Evolutionary conservation across 2,797 vertebrate genomes (phyloP).

Genomic region (Aselliscus stoliczkanus): DNA sequence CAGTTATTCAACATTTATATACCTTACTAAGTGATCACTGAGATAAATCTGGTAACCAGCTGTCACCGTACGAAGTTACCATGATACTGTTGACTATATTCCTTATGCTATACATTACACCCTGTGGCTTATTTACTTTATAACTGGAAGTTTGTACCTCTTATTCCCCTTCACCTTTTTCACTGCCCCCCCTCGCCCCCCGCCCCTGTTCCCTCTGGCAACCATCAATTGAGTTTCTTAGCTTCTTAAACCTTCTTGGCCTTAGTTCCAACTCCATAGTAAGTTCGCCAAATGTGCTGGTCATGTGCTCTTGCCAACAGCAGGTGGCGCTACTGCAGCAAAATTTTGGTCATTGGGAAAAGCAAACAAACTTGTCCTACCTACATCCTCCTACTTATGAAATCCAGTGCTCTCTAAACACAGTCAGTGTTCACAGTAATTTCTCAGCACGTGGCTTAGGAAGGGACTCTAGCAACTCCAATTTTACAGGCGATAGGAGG

Average conservation of each 20-base stretch:
- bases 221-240: not conserved
- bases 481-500: not conserved
- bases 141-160: not conserved
- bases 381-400: not conserved
- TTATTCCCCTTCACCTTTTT: not conserved
- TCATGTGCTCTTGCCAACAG: not conserved
- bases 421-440: not conserved
- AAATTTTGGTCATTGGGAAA: not conserved
- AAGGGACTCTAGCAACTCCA: not conserved
- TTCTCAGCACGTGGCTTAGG: not conserved
- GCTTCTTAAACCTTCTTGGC: not conserved
- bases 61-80: not conserved
- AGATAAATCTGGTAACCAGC: too few species aligned
- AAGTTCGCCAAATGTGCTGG: not conserved
- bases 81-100: not conserved
- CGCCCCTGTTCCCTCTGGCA: not conserved
- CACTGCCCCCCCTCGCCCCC: not conserved
- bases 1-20: not conserved
- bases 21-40: not conserved
- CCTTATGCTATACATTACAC: not conserved
- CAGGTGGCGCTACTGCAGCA: slow-evolving; percentile 51
- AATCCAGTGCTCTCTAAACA: not conserved
- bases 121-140: too few species aligned
- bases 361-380: not conserved
- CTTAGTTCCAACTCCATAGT: not conserved